These are phyloP conservation scores for Zaprionus vittiger DNA, from an alignment of 1,140 invertebrate genomes.

Conservation along the genomic window DNA sequence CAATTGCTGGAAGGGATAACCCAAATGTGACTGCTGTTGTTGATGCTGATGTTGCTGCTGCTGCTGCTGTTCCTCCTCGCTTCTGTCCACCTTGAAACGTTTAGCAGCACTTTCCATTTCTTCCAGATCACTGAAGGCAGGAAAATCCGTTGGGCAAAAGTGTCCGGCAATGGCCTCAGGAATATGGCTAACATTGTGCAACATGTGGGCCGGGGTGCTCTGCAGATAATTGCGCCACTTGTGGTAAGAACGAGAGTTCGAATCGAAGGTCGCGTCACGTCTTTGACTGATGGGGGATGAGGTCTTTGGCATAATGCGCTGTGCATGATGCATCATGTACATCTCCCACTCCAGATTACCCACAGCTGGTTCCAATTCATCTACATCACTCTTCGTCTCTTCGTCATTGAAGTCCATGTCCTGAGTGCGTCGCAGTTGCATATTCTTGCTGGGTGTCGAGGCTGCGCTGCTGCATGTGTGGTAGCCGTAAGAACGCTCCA, in stretches of 20 bases:
- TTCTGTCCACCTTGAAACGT: slow-evolving; percentile 63
- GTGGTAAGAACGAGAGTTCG: slow-evolving; percentile 58
- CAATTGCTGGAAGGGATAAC: slow-evolving; percentile 18
- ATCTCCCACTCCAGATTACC: slow-evolving; percentile 80
- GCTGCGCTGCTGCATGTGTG: slow-evolving; percentile 67
- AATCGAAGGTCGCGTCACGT: slow-evolving; percentile 11
- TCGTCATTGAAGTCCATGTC: slow-evolving; percentile 41
- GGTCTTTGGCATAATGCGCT: slow-evolving; percentile 76
- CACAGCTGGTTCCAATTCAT: not conserved
- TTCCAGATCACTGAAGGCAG: slow-evolving; percentile 68
- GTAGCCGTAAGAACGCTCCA: slow-evolving; percentile 64
- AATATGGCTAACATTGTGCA: slow-evolving; percentile 75
- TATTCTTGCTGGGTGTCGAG: slow-evolving; percentile 51
- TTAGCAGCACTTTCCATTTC: slow-evolving; percentile 79
- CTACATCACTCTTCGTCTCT: not conserved
- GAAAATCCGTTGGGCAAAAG: slow-evolving; percentile 71
- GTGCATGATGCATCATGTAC: slow-evolving; percentile 74
- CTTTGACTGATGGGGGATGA: slow-evolving; percentile 67
- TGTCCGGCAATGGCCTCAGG: slow-evolving; percentile 80
- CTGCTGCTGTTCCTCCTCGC: not conserved
- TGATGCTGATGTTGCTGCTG: not conserved
- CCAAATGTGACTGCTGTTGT: not conserved
- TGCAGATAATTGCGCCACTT: slow-evolving; percentile 78
- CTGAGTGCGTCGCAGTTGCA: slow-evolving; percentile 54
- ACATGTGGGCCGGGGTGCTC: slow-evolving; percentile 67